Conservation (phyloP, 1,140 invertebrate genomes). For the Bombus pascuorum region DNA sequence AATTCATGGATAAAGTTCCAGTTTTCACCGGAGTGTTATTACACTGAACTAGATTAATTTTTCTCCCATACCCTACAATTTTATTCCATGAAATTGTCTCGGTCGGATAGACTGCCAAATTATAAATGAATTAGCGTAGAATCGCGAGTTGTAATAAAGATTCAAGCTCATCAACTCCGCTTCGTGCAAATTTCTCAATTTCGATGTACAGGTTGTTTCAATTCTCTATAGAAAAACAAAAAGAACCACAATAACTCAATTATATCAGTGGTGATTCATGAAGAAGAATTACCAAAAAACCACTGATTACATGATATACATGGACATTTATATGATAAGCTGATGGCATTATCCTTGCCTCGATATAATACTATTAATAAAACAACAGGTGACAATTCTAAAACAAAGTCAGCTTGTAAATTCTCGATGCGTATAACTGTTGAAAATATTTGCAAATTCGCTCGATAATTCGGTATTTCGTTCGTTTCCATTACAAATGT, state of each 20-base stretch:
- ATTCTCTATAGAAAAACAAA: no score
- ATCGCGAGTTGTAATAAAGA: no score
- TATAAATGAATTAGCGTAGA: not conserved
- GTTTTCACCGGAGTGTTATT: not conserved
- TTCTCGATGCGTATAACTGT: not conserved
- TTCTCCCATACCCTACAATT: not conserved
- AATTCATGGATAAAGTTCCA: not conserved
- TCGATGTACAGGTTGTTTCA: not conserved
- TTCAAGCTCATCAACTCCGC: not conserved
- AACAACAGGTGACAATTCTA: no score
- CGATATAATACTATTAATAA: no score
- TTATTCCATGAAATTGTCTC: not conserved
- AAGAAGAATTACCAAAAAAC: no score
- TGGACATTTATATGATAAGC: no score
- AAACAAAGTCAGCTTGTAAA: conserved; percentile 30
- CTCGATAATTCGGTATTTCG: not conserved
- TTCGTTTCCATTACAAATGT: not conserved
- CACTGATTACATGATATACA: no score
- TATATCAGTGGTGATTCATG: no score
- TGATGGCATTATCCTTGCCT: no score
- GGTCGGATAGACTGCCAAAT: not conserved
- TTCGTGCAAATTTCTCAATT: not conserved
- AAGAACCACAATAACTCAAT: no score
- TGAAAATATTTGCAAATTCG: conserved; percentile 6
- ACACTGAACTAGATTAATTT: not conserved